Base-by-base conservation (phyloP, 2,888 invertebrate genomes). In the Temnothorax rugatulus region DNA sequence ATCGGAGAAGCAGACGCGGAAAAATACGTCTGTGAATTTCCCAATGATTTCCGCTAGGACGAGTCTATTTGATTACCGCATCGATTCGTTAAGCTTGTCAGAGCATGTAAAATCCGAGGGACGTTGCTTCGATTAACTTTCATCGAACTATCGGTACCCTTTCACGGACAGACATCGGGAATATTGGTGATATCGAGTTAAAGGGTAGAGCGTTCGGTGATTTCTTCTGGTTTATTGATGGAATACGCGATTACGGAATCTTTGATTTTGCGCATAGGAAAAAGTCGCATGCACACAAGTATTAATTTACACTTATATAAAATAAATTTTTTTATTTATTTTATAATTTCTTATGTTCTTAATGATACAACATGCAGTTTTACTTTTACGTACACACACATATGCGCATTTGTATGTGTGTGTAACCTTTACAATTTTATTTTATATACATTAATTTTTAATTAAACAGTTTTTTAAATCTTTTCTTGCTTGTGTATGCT, bases 41-140 rank as follows among this genome's bases (percentile, higher is more conserved):
- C 76, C 73, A 38, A 41, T 54, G 52, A 75, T 82, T 82, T 75
- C 52, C 41, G 44, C 41, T 41, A 61, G 52, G 52, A 54, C 52
- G 50, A 54, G 38, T 59, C 25, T 82, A 82, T 82, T 82, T 75
- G 82, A 75, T 82, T 76, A 52, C 52, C 52, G 41, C 76, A 41
- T 82, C 50, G 41, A 76, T 82, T 63, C 76, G 47, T 61, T 59
- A 74, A 73, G 21, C 25, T 81, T 29, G 25, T 50, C 41, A 50
- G 25, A 21, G 44, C 25, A 54, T 76, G 29, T 47, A 59, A 81
- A 81, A 47, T 61, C 59, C 25, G 38, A 52, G 52, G 34, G 25
- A 79, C 69, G 41, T 61, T 61, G 41, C 47, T 34, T 59, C 59
- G 71, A 71, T 79, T 71, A 71, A 79, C 69, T 79, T 71, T 18